These are phyloP conservation scores for Muscidifurax raptorellus DNA, from an alignment of 1,140 invertebrate genomes.

Conservation along the genomic window DNA sequence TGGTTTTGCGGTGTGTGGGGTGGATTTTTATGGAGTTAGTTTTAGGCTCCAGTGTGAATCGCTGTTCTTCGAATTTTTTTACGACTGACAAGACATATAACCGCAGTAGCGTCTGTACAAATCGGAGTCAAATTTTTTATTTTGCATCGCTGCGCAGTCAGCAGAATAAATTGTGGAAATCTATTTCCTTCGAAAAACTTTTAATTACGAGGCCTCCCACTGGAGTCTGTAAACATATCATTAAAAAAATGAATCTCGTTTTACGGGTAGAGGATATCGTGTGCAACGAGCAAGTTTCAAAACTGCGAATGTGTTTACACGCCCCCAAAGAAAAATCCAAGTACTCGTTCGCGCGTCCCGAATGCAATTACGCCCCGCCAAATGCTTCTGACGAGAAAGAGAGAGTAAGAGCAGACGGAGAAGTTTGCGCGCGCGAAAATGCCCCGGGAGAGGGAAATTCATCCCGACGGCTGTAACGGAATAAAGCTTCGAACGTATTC, in stretches of 20 bases:
- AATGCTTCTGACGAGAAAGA: neutral
- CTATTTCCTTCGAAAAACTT: no score
- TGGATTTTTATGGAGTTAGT: no score
- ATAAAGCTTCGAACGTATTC: no score
- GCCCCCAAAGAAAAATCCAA: neutral
- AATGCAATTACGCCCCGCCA: neutral
- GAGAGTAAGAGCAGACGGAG: neutral
- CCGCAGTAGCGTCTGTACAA: no score
- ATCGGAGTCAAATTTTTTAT: no score
- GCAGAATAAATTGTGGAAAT: neutral
- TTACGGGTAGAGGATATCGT: neutral
- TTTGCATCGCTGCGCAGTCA: neutral
- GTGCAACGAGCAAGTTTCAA: neutral
- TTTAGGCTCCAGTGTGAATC: no score
- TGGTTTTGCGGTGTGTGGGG: neutral
- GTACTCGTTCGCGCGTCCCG: neutral
- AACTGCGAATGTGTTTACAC: neutral
- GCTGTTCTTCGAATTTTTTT: no score
- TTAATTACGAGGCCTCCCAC: neutral
- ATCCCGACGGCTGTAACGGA: neutral
- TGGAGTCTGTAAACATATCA: no score
- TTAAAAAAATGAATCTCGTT: no score
- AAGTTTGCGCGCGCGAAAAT: neutral
- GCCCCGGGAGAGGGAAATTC: neutral
- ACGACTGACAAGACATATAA: no score